Conservation (phyloP, 1,140 invertebrate genomes). For the Cotesia typhae region DNA sequence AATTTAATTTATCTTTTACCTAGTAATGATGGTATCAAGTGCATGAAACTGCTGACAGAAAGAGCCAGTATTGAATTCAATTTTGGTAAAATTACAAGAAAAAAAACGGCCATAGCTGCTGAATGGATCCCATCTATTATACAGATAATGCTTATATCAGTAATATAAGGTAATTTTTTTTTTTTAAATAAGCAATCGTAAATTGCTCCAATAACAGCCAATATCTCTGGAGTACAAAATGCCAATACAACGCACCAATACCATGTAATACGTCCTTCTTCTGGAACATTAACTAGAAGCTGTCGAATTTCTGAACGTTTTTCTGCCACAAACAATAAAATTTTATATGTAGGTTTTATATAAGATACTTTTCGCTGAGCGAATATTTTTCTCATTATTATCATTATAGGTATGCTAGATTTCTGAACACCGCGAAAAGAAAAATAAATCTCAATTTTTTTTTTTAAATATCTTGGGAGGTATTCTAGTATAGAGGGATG, state of each 20-base stretch:
- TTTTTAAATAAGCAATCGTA: slow-evolving; percentile 88
- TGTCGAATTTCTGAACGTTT: slow-evolving; percentile 70
- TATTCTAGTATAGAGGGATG: too few species aligned
- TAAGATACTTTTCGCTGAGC: too few species aligned
- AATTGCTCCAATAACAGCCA: slow-evolving; percentile 78
- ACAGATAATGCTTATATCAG: slow-evolving; percentile 71
- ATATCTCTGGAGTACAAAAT: slow-evolving; percentile 83
- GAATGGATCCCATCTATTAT: slow-evolving; percentile 84
- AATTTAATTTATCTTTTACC: slow-evolving; percentile 59
- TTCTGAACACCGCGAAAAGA: too few species aligned
- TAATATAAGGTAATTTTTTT: slow-evolving; percentile 64
- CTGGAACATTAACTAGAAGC: slow-evolving; percentile 75
- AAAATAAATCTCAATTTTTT: too few species aligned
- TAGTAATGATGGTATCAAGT: slow-evolving; percentile 80
- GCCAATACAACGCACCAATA: slow-evolving; percentile 87
- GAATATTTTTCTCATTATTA: too few species aligned
- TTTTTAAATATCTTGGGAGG: too few species aligned
- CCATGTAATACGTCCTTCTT: slow-evolving; percentile 84
- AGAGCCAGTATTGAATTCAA: slow-evolving; percentile 89
- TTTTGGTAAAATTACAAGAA: slow-evolving; percentile 86
- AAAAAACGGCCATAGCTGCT: slow-evolving; percentile 80
- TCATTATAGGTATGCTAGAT: too few species aligned
- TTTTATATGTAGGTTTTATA: too few species aligned
- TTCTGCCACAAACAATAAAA: slow-evolving; percentile 8
- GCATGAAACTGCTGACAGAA: slow-evolving; percentile 90